phyloP scores from a whole-genome alignment of 2,113 vertebrate genomes.

The Syrrhaptes paradoxus region DNA sequence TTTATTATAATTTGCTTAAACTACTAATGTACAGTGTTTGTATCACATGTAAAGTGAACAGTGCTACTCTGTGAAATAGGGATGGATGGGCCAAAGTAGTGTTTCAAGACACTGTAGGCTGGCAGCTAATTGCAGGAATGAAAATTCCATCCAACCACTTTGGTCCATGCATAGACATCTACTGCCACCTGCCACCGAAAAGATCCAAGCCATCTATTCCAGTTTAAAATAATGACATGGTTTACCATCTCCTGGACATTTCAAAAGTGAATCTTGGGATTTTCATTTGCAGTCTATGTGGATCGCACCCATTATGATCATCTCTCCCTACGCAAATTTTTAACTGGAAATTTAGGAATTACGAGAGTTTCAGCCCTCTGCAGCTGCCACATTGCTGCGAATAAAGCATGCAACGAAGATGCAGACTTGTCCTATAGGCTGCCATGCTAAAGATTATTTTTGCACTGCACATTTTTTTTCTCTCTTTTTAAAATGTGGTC shows the following conservation, averaged over 20 bases:
- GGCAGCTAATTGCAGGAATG: not conserved
- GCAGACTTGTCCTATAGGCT: not conserved
- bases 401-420: no score
- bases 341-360: not conserved
- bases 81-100: not conserved
- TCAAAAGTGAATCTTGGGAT: not conserved
- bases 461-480: not conserved
- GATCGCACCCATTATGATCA: no score
- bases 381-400: fast-evolving
- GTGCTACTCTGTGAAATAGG: not conserved
- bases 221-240: not conserved
- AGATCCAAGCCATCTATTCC: not conserved
- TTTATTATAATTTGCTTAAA: not conserved
- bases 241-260: not conserved
- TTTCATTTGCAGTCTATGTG: not conserved
- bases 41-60: not conserved
- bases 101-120: not conserved
- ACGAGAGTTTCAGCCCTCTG: not conserved
- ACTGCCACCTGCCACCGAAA: not conserved
- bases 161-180: fast-evolving
- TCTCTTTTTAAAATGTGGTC: not conserved
- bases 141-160: not conserved
- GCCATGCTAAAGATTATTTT: not conserved
- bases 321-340: not conserved
- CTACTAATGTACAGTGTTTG: not conserved